A percentile compares a stretch with the other conserved stretches of the same genome.
Evolutionary conservation across 2,888 invertebrate species (phyloP).

Genomic region (Drosophila peninsularis): DNA sequence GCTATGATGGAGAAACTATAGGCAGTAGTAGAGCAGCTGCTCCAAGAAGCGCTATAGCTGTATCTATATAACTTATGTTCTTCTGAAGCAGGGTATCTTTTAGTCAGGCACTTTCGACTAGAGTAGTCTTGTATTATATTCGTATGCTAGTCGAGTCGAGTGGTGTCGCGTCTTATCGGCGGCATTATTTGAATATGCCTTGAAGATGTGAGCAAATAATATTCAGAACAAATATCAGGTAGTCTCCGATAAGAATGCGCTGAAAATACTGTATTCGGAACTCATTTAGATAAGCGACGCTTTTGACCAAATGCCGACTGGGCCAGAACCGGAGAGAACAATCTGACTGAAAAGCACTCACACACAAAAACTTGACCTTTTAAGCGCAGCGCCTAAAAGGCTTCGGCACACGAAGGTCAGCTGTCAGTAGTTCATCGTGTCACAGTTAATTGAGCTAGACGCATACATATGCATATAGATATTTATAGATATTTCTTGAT

Average conservation of each 20-base stretch:
- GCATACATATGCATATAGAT: slow-evolving; percentile 20
- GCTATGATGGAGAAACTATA: no score
- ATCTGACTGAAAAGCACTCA: neutral
- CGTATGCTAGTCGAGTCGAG: neutral
- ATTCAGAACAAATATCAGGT: slow-evolving; percentile 59
- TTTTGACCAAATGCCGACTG: slow-evolving; percentile 3
- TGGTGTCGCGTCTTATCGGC: slow-evolving; percentile 56
- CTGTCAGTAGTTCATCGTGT: slow-evolving; percentile 56
- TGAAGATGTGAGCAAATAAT: slow-evolving; percentile 45
- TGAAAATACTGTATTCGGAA: slow-evolving; percentile 34
- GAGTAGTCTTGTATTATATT: slow-evolving; percentile 9
- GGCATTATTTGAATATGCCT: slow-evolving; percentile 56
- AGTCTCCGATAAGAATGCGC: slow-evolving; percentile 50
- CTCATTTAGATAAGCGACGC: slow-evolving; percentile 36
- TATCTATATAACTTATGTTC: no score
- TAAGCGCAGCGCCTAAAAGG: neutral
- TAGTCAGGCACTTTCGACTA: neutral
- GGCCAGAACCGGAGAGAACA: neutral
- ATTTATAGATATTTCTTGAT: slow-evolving; percentile 31
- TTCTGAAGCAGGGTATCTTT: neutral
- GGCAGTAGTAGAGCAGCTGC: no score
- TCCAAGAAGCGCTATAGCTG: no score
- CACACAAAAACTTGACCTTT: neutral
- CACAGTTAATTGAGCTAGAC: slow-evolving; percentile 57
- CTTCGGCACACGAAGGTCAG: slow-evolving; percentile 26